phyloP scores from a whole-genome alignment of 2,113 vertebrate species.

The Brienomyrus brachyistius region DNA sequence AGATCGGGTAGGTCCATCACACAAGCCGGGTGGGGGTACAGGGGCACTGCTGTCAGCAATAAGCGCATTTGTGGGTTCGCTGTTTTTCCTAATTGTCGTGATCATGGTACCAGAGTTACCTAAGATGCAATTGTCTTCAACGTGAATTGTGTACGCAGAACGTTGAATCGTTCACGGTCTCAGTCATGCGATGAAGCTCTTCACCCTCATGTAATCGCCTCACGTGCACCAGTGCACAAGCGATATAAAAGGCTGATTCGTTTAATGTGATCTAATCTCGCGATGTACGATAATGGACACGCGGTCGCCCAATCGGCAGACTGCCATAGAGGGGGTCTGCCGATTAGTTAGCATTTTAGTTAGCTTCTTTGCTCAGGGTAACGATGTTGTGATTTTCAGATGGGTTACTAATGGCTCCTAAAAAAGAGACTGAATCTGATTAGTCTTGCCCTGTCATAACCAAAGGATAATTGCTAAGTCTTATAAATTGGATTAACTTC shows the following conservation, averaged over 20 bases:
- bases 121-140: background rate
- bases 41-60: background rate
- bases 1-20: slow-evolving; percentile 75
- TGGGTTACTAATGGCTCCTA: background rate
- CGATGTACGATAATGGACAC: background rate
- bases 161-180: background rate
- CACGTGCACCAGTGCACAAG: background rate
- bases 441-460: background rate
- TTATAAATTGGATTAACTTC: background rate
- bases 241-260: background rate
- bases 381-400: background rate
- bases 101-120: background rate
- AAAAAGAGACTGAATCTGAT: background rate
- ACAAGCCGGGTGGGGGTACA: too few relatives aligned
- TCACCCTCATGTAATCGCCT: background rate
- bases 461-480: background rate
- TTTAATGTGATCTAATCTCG: background rate
- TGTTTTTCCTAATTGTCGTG: too few relatives aligned
- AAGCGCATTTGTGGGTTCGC: too few relatives aligned
- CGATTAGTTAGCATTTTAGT: background rate
- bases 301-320: background rate
- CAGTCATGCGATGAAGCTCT: background rate
- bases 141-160: background rate
- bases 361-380: background rate
- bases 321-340: background rate